Evolutionary conservation across 2,797 vertebrate genomes (phyloP).

Genomic region (Tokudaia tokunoshimensis): DNA sequence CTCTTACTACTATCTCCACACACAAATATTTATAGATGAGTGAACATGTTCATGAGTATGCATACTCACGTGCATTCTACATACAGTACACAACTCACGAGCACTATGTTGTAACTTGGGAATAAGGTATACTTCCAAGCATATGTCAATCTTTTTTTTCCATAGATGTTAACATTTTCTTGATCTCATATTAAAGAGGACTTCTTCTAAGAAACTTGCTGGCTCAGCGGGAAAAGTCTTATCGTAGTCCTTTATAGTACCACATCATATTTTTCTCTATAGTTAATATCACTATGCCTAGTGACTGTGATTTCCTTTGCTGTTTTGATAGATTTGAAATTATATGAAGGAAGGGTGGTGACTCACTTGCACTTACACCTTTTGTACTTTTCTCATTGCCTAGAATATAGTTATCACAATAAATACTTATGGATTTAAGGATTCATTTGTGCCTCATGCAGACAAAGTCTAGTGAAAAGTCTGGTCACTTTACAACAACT

Average conservation of each 20-base stretch:
- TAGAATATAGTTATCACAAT: background rate
- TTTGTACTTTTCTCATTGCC: background rate
- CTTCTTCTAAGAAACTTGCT: background rate
- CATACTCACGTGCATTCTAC: background rate
- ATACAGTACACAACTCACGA: background rate
- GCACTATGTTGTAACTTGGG: background rate
- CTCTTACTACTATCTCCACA: background rate
- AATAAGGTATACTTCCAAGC: background rate
- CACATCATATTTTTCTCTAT: background rate
- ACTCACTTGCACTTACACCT: background rate
- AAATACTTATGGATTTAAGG: background rate
- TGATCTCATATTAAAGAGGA: background rate
- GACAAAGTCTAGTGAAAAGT: background rate
- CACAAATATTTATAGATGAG: background rate
- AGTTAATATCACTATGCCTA: background rate
- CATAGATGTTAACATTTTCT: background rate
- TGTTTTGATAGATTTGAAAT: background rate
- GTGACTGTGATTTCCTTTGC: background rate
- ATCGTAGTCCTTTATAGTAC: background rate
- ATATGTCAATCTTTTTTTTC: background rate
- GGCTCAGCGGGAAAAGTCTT: background rate
- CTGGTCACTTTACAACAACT: background rate
- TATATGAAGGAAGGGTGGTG: background rate
- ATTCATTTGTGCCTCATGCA: background rate
- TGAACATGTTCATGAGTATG: no score